Conservation (phyloP, 2,113 vertebrate genomes). For the Chascanopsetta lugubris region DNA sequence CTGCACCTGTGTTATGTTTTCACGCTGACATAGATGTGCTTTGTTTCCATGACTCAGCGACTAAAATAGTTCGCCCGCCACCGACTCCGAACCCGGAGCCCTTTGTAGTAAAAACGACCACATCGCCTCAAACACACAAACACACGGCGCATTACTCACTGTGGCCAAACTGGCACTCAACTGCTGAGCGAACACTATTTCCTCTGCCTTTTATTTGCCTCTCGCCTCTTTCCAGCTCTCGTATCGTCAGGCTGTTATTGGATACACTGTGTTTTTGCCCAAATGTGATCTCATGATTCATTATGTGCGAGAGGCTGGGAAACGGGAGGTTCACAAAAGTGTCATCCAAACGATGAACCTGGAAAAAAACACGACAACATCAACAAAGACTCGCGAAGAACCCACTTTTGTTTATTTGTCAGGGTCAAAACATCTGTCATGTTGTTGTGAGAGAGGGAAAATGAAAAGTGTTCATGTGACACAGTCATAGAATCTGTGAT, state of each 20-base stretch:
- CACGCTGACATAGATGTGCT: slow-evolving; percentile 57
- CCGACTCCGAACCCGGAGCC: slow-evolving; percentile 37
- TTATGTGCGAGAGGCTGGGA: neutral
- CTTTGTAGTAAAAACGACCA: slow-evolving; percentile 51
- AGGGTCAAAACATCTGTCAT: slow-evolving; percentile 16
- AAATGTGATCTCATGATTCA: slow-evolving; percentile 14
- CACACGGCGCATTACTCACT: slow-evolving; percentile 38
- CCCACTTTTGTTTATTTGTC: slow-evolving; percentile 28
- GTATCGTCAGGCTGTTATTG: slow-evolving; percentile 1
- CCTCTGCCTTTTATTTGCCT: slow-evolving; percentile 11
- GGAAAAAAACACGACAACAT: slow-evolving; percentile 1
- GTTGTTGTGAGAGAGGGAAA: slow-evolving; percentile 26
- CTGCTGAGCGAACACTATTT: slow-evolving; percentile 33
- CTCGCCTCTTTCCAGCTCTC: slow-evolving; percentile 14
- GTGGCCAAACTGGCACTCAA: slow-evolving; percentile 18
- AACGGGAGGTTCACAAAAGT: slow-evolving; percentile 17
- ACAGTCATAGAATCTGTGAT: slow-evolving; percentile 2
- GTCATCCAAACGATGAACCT: slow-evolving; percentile 11
- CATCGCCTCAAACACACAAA: slow-evolving; percentile 41
- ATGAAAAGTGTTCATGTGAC: slow-evolving; percentile 11
- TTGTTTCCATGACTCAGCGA: slow-evolving; percentile 67
- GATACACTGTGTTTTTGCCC: slow-evolving; percentile 10
- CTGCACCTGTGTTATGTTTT: slow-evolving; percentile 70
- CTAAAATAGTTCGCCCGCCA: slow-evolving; percentile 59
- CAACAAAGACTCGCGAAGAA: slow-evolving; percentile 3